These are phyloP conservation scores for Plagodis pulveraria DNA, from an alignment of 2,888 invertebrate genomes.

Conservation along the genomic window DNA sequence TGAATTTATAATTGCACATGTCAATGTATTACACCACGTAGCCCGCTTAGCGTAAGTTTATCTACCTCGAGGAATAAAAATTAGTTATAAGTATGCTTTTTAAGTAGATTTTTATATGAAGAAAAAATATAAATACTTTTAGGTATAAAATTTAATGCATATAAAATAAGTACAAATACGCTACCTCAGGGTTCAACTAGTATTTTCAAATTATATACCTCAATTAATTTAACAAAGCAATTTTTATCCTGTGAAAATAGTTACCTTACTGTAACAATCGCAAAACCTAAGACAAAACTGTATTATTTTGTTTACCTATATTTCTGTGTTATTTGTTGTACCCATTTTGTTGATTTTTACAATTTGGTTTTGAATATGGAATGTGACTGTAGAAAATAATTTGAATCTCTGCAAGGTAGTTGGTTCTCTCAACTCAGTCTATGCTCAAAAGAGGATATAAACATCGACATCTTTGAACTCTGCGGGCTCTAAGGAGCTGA, in stretches of 20 bases:
- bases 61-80: slow-evolving; percentile 83
- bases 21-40: slow-evolving; percentile 59
- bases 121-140: slow-evolving; percentile 66
- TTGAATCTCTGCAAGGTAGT: slow-evolving; percentile 83
- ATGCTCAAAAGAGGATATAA: slow-evolving; percentile 58
- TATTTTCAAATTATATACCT: slow-evolving; percentile 24
- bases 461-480: slow-evolving; percentile 52
- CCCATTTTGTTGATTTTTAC: slow-evolving; percentile 25
- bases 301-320: slow-evolving; percentile 29
- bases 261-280: slow-evolving; percentile 3
- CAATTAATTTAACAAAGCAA: slow-evolving; percentile 10
- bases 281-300: slow-evolving; percentile 25
- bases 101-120: slow-evolving; percentile 83
- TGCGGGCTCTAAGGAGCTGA: slow-evolving; percentile 51
- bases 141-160: slow-evolving; percentile 65
- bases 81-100: slow-evolving; percentile 77
- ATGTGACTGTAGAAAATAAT: slow-evolving; percentile 47
- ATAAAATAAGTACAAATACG: slow-evolving; percentile 80
- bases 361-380: slow-evolving; percentile 8
- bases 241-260: neutral
- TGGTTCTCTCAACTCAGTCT: slow-evolving; percentile 66
- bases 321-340: slow-evolving; percentile 35
- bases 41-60: slow-evolving; percentile 71
- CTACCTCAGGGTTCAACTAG: slow-evolving; percentile 84
- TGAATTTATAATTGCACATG: slow-evolving; percentile 36